Conservation (phyloP, 2,888 invertebrate genomes). For the Hybos culiciformis region DNA sequence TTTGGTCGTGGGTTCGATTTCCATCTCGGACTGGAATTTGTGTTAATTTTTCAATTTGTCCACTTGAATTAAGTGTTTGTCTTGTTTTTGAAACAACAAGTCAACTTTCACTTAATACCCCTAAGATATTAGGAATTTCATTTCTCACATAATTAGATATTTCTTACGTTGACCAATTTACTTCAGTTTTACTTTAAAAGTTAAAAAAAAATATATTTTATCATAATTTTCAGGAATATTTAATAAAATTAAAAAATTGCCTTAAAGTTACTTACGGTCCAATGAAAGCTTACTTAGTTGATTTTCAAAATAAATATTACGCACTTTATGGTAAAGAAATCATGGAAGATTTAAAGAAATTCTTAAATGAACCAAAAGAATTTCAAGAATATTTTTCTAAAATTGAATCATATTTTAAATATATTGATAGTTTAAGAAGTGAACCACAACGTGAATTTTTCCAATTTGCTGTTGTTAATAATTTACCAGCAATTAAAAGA, state of each 20-base stretch:
- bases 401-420: conserved; percentile 46
- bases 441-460: conserved; percentile 56
- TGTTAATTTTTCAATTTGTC: too few relatives aligned
- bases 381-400: conserved; percentile 48
- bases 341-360: conserved; percentile 35
- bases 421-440: conserved; percentile 45
- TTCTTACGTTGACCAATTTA: too few relatives aligned
- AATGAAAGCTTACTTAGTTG: conserved; percentile 41
- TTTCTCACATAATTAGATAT: too few relatives aligned
- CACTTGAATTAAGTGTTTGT: too few relatives aligned
- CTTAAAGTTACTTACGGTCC: conserved; percentile 43
- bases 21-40: too few relatives aligned
- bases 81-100: too few relatives aligned
- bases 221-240: conserved; percentile 39
- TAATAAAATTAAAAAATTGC: conserved; percentile 39
- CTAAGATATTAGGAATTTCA: too few relatives aligned
- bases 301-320: conserved; percentile 41
- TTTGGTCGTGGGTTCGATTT: too few relatives aligned
- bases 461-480: conserved; percentile 46
- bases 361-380: conserved; percentile 39
- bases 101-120: too few relatives aligned
- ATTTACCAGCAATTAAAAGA: conserved; percentile 47
- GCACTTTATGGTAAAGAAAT: conserved; percentile 42
- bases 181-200: too few relatives aligned
- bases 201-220: too few relatives aligned